A percentile compares a stretch with the other conserved stretches of the same genome.
Evolutionary conservation across 2,113 vertebrate genomes (phyloP).

Genomic region (Alaudala cheleensis): DNA sequence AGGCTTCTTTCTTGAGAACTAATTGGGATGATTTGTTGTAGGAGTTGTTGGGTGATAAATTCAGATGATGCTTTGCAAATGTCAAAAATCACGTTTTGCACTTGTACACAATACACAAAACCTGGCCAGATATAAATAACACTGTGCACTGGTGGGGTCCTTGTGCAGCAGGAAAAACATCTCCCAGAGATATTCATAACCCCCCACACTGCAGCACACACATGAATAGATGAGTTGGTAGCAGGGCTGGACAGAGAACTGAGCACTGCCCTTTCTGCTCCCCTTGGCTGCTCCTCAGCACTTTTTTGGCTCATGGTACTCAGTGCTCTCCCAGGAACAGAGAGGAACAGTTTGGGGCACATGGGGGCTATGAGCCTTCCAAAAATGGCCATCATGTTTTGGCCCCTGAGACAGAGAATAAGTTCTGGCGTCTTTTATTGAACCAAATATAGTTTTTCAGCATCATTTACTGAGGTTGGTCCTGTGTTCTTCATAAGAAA

Average conservation of each 20-base stretch:
- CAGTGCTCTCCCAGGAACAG: neutral
- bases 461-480: neutral
- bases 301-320: neutral
- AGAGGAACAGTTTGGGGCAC: neutral
- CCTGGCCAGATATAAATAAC: neutral
- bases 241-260: neutral
- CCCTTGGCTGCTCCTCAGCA: fast-evolving
- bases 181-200: neutral
- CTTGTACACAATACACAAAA: neutral
- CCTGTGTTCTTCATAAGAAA: neutral
- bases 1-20: neutral
- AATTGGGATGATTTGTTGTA: neutral
- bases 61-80: neutral
- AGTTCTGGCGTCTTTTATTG: neutral
- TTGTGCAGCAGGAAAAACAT: neutral
- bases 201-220: neutral
- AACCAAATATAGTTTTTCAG: neutral
- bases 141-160: neutral
- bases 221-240: too few species aligned
- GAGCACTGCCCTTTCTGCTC: neutral
- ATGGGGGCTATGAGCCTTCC: neutral
- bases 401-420: neutral
- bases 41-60: neutral
- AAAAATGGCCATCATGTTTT: neutral
- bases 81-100: neutral